Evolutionary conservation across 2,888 invertebrate species (phyloP).

Genomic region (Heliconius hortense): DNA sequence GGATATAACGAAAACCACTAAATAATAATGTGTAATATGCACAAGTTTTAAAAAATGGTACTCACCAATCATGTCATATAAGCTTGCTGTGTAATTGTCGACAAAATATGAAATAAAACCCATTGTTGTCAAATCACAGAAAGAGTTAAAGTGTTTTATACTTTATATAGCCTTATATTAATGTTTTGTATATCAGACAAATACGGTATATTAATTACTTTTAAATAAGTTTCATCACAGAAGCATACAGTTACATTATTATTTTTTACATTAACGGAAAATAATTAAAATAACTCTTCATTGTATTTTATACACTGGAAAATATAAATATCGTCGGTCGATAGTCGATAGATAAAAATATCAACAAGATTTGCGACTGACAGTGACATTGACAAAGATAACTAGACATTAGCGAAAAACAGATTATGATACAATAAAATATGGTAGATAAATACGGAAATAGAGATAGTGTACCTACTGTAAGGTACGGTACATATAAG

Average conservation of each 20-base stretch:
- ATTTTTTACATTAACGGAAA: not conserved
- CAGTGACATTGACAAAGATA: constrained; percentile 8
- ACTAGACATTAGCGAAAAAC: not conserved
- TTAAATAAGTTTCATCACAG: not conserved
- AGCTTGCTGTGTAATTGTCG: constrained; percentile 68
- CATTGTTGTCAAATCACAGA: constrained; percentile 57
- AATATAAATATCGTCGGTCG: not conserved
- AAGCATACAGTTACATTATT: not conserved
- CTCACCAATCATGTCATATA: constrained; percentile 76
- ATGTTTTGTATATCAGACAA: not conserved
- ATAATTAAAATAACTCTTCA: not conserved
- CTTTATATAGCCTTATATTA: not conserved
- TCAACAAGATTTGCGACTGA: constrained; percentile 15
- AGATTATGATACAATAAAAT: not conserved
- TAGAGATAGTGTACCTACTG: too few species aligned
- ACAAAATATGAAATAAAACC: constrained; percentile 64
- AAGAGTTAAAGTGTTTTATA: not conserved
- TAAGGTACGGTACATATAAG: too few species aligned
- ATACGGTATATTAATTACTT: not conserved
- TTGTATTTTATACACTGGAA: not conserved
- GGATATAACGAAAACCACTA: not conserved
- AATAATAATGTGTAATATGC: not conserved
- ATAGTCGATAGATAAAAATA: constrained; percentile 15
- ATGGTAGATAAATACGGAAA: not conserved
- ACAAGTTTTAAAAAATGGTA: constrained; percentile 35